These are phyloP conservation scores for Limenitis camilla DNA, from an alignment of 2,888 invertebrate genomes.

Conservation along the genomic window DNA sequence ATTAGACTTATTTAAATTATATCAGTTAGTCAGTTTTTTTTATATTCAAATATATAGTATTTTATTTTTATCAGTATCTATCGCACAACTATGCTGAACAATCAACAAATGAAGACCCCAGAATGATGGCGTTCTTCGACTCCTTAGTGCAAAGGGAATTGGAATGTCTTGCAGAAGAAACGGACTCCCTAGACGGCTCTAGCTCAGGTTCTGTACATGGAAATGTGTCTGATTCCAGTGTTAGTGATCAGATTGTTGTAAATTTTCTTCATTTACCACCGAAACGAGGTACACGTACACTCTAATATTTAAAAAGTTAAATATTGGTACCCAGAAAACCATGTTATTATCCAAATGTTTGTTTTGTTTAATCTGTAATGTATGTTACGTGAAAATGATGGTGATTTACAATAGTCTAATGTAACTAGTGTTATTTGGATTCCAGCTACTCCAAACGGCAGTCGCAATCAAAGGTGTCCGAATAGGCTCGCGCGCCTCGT, in stretches of 20 bases:
- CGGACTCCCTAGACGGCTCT: slow-evolving; percentile 55
- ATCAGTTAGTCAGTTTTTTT: too few species aligned
- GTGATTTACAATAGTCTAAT: too few species aligned
- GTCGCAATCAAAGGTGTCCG: slow-evolving; percentile 69
- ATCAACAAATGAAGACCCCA: slow-evolving; percentile 90
- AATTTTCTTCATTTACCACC: slow-evolving; percentile 55
- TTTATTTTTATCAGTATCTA: slow-evolving; percentile 74
- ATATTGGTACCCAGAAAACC: too few species aligned
- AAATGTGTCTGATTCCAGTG: slow-evolving; percentile 52
- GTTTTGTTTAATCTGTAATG: too few species aligned
- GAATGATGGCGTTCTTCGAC: slow-evolving; percentile 98
- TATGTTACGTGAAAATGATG: too few species aligned
- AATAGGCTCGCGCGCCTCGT: slow-evolving; percentile 59
- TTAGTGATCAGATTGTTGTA: slow-evolving; percentile 48
- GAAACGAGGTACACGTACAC: slow-evolving; percentile 42
- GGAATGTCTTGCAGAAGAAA: slow-evolving; percentile 81
- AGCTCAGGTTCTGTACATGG: slow-evolving; percentile 40
- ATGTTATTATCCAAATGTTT: too few species aligned
- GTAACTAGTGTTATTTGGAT: background rate
- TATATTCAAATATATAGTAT: background rate
- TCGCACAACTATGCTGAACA: slow-evolving; percentile 92
- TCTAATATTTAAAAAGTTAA: too few species aligned
- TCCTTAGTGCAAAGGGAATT: slow-evolving; percentile 92
- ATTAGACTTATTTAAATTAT: too few species aligned
- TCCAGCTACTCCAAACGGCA: slow-evolving; percentile 49